Evolutionary conservation across 2,888 invertebrate genomes (phyloP), one percentile per base, ranked within the genome.

Genomic region (Dendrolimus houi): DNA sequence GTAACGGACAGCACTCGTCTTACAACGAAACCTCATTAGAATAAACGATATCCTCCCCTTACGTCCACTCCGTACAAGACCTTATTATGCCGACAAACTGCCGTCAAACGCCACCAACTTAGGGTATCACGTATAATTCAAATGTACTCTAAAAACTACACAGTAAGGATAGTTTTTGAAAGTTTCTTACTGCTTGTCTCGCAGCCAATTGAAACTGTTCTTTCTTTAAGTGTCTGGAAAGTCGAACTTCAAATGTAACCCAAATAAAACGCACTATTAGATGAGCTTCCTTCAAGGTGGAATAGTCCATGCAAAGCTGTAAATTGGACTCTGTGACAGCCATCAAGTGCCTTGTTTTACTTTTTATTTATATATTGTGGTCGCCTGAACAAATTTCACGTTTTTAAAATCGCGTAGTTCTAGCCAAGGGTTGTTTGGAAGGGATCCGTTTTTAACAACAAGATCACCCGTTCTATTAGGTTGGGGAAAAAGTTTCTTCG

Each of bases 41-140:
- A 90, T 90, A 89, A 89, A 89, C 88, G 89, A 90, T 89, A 87
- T 89, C 87, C 88, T 86, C 84, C 87, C 81, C 85, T 87, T 84
- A 83, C 87, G 89, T 88, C 88, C 89, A 89, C 86, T 88, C 81
- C 77, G 79, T 72, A 75, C 79, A 83, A 86, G 86, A 85, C 87
- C 87, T 88, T 89, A 89, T 89, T 90, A 89, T 85, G 82, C 77
- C 87, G 81, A 88, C 87, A 88, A 89, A 89, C 85, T 86, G 83
- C 87, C 82, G 83, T 87, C 88, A 87, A 88, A 86, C 83, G 82
- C 78, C 79, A 80, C 75, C 79, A 76, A 68, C 71, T 71, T 69
- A 62, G 63, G 60, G 57, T 56, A 57, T 57, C 56, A 47, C 60
- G 61, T 56, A 62, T 64, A 57, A 62, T 69, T 64, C 65, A 78